Conservation (phyloP, 2,113 vertebrate genomes). For the Euleptes europaea region DNA sequence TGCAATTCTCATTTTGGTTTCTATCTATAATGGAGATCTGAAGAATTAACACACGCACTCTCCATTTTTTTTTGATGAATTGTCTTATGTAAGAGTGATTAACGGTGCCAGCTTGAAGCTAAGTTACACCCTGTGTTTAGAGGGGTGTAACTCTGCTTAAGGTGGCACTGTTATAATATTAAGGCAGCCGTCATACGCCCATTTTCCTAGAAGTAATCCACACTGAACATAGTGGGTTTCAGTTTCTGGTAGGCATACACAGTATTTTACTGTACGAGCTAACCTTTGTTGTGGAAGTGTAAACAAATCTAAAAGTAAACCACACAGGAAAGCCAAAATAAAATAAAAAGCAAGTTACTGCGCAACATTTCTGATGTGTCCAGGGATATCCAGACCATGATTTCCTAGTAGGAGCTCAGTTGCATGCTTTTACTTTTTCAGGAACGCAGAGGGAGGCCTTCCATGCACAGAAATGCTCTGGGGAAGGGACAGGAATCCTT, state of each 20-base stretch:
- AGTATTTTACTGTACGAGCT: neutral
- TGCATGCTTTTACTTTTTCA: neutral
- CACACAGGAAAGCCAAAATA: neutral
- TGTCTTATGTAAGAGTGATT: too few relatives aligned
- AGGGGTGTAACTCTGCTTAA: neutral
- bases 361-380: neutral
- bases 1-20: too few relatives aligned
- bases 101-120: too few relatives aligned
- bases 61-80: too few relatives aligned
- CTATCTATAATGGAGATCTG: too few relatives aligned
- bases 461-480: constrained; percentile 1
- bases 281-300: neutral
- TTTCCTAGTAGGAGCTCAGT: neutral
- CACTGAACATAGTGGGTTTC: neutral
- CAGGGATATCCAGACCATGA: neutral
- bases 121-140: too few relatives aligned
- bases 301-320: neutral
- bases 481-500: constrained; percentile 16
- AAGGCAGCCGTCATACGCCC: neutral
- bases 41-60: too few relatives aligned
- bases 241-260: neutral
- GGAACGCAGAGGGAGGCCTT: neutral
- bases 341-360: neutral
- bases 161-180: neutral
- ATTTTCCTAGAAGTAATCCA: neutral